phyloP scores from a whole-genome alignment of 2,797 vertebrate species.

The Nannoperca australis region DNA sequence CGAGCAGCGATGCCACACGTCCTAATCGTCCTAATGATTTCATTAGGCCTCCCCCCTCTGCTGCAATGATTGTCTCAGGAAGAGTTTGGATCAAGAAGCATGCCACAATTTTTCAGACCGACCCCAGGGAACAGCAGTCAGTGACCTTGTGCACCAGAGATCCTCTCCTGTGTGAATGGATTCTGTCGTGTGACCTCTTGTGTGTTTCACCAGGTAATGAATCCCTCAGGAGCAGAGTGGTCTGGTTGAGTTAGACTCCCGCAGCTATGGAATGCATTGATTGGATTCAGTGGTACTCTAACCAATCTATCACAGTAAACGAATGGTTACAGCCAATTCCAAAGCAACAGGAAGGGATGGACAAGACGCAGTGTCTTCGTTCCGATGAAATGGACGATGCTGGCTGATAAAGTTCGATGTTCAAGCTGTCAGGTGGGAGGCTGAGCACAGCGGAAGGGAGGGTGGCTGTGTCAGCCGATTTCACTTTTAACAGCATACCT shows the following conservation, averaged over 20 bases:
- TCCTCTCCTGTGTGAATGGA: conserved; percentile 35
- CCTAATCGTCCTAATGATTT: conserved; percentile 71
- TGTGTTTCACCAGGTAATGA: conserved; percentile 73
- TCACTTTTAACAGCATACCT: conserved; percentile 42
- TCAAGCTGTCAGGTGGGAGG: conserved; percentile 55
- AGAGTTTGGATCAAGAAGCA: conserved; percentile 52
- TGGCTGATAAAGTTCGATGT: conserved; percentile 51
- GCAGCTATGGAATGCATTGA: conserved; percentile 68
- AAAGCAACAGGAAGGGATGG: conserved; percentile 17
- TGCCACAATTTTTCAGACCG: conserved; percentile 50
- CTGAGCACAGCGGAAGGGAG: conserved; percentile 26
- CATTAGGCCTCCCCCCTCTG: conserved; percentile 53
- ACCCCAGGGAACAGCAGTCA: conserved; percentile 60
- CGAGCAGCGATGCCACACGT: conserved; percentile 40
- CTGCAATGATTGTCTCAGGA: conserved; percentile 60
- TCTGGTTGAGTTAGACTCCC: conserved; percentile 51
- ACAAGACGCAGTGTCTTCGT: conserved; percentile 32
- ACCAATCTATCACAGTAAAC: conserved; percentile 67
- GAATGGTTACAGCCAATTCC: conserved; percentile 45
- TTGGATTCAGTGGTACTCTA: conserved; percentile 53
- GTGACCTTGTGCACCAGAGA: conserved; percentile 15
- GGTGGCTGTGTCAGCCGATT: conserved; percentile 62
- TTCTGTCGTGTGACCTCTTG: conserved; percentile 51
- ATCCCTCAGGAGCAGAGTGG: conserved; percentile 57
- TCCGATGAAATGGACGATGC: conserved; percentile 34